Base-by-base conservation (phyloP, 2,888 invertebrate species). In the Erynnis tages region DNA sequence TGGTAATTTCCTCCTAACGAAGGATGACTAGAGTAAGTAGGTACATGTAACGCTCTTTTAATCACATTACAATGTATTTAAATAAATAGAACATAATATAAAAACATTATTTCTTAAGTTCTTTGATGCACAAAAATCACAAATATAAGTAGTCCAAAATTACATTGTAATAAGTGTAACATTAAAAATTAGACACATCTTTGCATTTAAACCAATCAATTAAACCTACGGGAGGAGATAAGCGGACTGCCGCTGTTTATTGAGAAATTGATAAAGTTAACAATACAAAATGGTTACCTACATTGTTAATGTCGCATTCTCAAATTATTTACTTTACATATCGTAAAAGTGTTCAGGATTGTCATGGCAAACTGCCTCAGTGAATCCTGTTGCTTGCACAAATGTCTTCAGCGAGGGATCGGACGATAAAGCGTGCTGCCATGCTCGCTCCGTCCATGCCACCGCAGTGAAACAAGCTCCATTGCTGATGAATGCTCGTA, bases 381-480 rank as follows among this genome's bases (percentile, higher is more conserved):
- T 58, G 34, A 84, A 75, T 25, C 68, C 69, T 8, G 73, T 70
- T n/a, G 57, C 46, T 27, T 58, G 52, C 30, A 58, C 47, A 1
- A 77, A 64, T 23, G 65, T 65, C 48, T 69, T 67, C 11, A 71
- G 66, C 29, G 70, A 55, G 2, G 66, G 38, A n/a, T 73, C 71
- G 0, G 76, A 69, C 8, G 76, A 69, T 17, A 82, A 71, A 49
- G 72, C 69, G 29, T 64, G 60, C 54, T 80, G 81, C 88, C 87
- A 87, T 7, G 91, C 69, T 44, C 93, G 88, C 76, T 96, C 92
- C 1, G 94, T 92, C 94, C 94, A 95, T 16, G 93, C 93, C 47
- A 97, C 97, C 0, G 96, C 96, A 23, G 95, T 92, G 76, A 98
- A 98, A 54, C 96, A 97, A 2, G 96, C 96, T 0, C 97, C 98